phyloP scores from a whole-genome alignment of 2,888 invertebrate genomes.

The Scaeva pyrastri region DNA sequence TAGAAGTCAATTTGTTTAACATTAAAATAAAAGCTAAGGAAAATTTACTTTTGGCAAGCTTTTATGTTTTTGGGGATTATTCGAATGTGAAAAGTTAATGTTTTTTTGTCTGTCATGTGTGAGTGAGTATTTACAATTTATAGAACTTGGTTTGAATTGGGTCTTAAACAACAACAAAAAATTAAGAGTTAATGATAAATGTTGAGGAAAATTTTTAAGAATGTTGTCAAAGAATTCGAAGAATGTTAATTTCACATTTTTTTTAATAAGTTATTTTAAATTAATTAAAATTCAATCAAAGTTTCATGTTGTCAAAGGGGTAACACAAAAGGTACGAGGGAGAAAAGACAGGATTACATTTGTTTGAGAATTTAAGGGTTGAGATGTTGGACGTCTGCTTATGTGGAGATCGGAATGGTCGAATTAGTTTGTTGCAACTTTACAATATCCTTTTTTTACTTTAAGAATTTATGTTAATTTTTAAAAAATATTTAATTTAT shows the following conservation, averaged over 20 bases:
- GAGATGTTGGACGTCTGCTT: too few relatives aligned
- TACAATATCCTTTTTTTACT: too few relatives aligned
- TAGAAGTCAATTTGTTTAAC: constrained; percentile 28
- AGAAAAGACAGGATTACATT: too few relatives aligned
- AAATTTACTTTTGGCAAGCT: constrained; percentile 10
- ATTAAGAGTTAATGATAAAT: not conserved
- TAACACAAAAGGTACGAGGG: too few relatives aligned
- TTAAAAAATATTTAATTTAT: too few relatives aligned
- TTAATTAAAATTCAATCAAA: not conserved
- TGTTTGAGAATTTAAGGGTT: too few relatives aligned
- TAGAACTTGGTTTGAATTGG: not conserved
- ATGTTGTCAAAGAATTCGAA: not conserved
- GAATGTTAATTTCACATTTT: not conserved
- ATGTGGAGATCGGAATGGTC: too few relatives aligned
- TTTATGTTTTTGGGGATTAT: constrained; percentile 24
- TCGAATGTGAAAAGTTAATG: constrained; percentile 20
- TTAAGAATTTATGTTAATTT: too few relatives aligned
- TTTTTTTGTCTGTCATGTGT: constrained; percentile 1
- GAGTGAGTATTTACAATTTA: constrained; percentile 6
- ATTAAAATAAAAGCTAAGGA: constrained; percentile 32
- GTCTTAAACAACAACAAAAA: not conserved
- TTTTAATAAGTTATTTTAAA: not conserved
- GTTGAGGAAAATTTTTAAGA: not conserved
- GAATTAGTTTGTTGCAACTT: too few relatives aligned
- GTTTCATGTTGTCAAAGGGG: too few relatives aligned